Conservation (phyloP, 2,888 invertebrate species). For the Neocrepidodera transversa region DNA sequence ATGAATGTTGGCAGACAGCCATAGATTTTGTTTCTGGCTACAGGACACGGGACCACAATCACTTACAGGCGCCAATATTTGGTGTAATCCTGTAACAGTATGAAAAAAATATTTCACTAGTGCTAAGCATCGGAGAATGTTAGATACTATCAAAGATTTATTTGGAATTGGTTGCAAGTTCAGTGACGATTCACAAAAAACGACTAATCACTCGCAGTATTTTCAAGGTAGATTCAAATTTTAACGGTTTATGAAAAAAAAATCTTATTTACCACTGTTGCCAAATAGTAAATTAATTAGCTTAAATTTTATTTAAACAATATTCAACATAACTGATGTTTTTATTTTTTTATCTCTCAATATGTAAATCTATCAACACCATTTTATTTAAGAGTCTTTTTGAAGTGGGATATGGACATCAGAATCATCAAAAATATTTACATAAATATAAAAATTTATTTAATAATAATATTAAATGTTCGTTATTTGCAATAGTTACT, state of each 20-base stretch:
- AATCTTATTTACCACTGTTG: too few species aligned
- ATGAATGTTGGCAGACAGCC: slow-evolving; percentile 26
- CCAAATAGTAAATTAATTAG: too few species aligned
- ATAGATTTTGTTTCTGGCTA: slow-evolving; percentile 20
- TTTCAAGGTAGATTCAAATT: slow-evolving; percentile 12
- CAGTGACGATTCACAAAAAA: slow-evolving; percentile 43
- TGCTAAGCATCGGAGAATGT: slow-evolving; percentile 52
- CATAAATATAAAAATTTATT: too few species aligned
- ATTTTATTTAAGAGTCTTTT: too few species aligned
- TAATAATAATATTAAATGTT: too few species aligned
- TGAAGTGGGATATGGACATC: too few species aligned
- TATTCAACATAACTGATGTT: too few species aligned
- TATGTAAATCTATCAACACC: too few species aligned
- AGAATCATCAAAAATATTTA: too few species aligned
- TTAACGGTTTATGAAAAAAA: not conserved
- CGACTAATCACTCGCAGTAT: slow-evolving; percentile 33
- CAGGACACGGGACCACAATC: slow-evolving; percentile 4
- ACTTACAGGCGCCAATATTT: not conserved
- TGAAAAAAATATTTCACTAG: slow-evolving; percentile 19
- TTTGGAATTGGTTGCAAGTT: slow-evolving; percentile 51
- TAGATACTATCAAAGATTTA: slow-evolving; percentile 56
- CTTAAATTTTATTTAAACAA: too few species aligned
- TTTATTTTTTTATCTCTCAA: too few species aligned
- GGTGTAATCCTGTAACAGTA: not conserved
- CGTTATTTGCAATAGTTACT: too few species aligned